Evolutionary conservation across 2,113 vertebrate genomes (phyloP), one percentile per base, ranked within the genome.

Genomic region (Cephalopterus ornatus): DNA sequence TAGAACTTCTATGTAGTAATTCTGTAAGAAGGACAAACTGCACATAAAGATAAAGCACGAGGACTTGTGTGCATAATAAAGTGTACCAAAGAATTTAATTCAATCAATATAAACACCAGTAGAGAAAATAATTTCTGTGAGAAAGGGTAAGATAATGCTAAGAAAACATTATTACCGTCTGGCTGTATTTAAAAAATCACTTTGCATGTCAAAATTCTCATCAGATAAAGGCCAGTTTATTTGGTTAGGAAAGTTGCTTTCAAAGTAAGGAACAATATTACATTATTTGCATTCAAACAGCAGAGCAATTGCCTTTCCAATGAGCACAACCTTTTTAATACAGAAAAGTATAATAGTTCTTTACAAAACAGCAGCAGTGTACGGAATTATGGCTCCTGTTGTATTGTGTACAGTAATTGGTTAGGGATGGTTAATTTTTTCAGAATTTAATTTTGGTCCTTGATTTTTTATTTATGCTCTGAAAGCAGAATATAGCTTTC

Each of bases 71-170:
- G 80, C 44, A 49, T 71, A 93, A 85, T 71, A 55, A 70, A 9
- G 42, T 55, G 41, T 77, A 73, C 47, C 5, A 14, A 95, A 88
- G 63, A 66, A 37, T 66, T 96, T 91, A 61, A 92, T 94, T 72
- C 92, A 50, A 84, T 94, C 75, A 55, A 16, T 91, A 83, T 42
- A 95, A 95, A 93, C 68, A 94, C 5, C 21, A n/a, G 61, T 33
- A 70, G n/a, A 88, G 63, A 88, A 95, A 97, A 88, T 88, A 16
- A 73, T 73, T 52, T 83, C 32, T 53, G 32, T 84, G 41, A 65
- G 44, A 94, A 93, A 78, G 44, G 24, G 26, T 73, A 81, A 89
- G 47, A 78, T 80, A 96, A 91, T 20, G 8, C 35, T 55, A 26
- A 70, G 44, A 77, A 80, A 88, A 78, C 10, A 9, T 72, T 85